Base-by-base conservation (phyloP, 2,113 vertebrate genomes). In the Pungitius pungitius region DNA sequence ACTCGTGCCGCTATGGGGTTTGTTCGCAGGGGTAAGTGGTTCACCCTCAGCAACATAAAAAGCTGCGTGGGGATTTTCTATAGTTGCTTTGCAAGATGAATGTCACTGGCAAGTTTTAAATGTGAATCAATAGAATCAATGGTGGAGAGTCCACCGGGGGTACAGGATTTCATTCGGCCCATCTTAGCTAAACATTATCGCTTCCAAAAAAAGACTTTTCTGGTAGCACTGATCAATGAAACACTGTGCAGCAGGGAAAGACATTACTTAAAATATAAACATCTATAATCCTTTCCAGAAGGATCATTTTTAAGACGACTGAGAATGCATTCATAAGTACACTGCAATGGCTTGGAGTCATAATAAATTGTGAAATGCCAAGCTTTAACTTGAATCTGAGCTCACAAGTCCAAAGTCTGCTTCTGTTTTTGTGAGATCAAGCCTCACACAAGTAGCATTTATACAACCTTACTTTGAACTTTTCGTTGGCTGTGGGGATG, bases 381-480 rank as follows among this genome's bases (percentile, higher is more conserved):
- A 43, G 39, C 20, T 51, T 30, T 59, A 49, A 15, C 42, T 75
- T 62, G 40, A 26, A 54, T 65, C 26, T 26, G 6, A 8, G 4
- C 30, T 52, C 15, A 40, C 20, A 0, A 8, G 27, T 52, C n/a
- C 20, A 71, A 71, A 58, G 12, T 69, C 18, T 45, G 42, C 27
- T 26, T 30, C 24, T 67, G 60, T 73, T 66, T 67, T 63, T 78
- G 26, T 73, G 8, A 62, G 39, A 70, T 42, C n/a, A 59, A 66
- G 40, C n/a, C 33, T 69, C 39, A 24, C 52, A 51, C 68, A 80
- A 64, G 73, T 81, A 82, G 66, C 67, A 78, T 78, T 70, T 14
- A 59, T n/a, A 59, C 43, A 80, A 70, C 81, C 70, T 80, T 80
- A 49, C 82, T 86, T 86, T 49, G 15, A 65, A 37, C 35, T 57